These are phyloP conservation scores for Solen grandis DNA, from an alignment of 1,140 invertebrate genomes.

Conservation along the genomic window DNA sequence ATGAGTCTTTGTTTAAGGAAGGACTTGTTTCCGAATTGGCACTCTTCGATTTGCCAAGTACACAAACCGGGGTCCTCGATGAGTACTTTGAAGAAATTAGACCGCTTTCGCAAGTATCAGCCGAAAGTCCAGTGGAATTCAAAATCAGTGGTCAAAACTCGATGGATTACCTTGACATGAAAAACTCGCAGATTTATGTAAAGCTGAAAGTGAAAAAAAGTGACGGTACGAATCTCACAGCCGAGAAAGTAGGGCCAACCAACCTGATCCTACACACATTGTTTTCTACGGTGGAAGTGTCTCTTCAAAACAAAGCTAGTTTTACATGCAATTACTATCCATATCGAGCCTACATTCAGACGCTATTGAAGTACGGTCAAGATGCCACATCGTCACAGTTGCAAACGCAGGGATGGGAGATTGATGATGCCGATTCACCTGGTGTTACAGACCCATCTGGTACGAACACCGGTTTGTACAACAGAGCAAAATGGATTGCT, in stretches of 20 bases:
- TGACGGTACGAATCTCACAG: not conserved
- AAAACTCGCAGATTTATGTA: slow-evolving; percentile 2
- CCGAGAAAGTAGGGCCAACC: not conserved
- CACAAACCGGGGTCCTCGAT: not conserved
- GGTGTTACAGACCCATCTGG: not conserved
- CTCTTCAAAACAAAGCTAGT: slow-evolving; percentile 5
- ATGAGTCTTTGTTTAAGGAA: too few species aligned
- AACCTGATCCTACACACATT: slow-evolving; percentile 7
- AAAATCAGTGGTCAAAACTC: not conserved
- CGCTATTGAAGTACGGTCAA: not conserved
- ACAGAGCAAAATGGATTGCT: not conserved
- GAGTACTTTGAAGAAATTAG: not conserved
- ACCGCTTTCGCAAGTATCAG: not conserved
- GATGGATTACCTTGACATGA: not conserved
- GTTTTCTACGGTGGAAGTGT: slow-evolving; percentile 3
- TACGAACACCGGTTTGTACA: not conserved
- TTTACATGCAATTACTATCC: slow-evolving; percentile 2
- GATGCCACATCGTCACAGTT: not conserved
- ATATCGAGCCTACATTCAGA: not conserved
- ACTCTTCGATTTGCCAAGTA: not conserved
- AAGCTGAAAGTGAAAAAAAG: not conserved
- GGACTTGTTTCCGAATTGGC: not conserved
- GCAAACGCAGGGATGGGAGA: not conserved
- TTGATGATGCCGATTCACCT: not conserved
- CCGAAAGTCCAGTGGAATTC: not conserved